Evolutionary conservation across 2,888 invertebrate genomes (phyloP).

Genomic region (Sussaba pulchella): DNA sequence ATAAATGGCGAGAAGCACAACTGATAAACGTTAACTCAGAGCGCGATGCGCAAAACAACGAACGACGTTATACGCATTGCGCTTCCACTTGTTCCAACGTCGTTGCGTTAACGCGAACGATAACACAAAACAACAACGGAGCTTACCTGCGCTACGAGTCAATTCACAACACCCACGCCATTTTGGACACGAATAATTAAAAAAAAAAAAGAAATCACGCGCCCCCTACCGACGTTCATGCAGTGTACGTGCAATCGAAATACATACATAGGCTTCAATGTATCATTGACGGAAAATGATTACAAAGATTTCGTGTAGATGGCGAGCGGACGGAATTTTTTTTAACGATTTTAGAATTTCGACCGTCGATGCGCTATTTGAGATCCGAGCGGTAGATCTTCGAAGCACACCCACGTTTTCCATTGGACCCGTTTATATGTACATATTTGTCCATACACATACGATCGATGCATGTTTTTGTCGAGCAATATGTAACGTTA

Average conservation of each 20-base stretch:
- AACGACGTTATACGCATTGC: constrained; percentile 13
- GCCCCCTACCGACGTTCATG: constrained; percentile 63
- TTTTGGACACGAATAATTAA: constrained; percentile 77
- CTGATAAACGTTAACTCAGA: background rate
- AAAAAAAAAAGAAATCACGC: constrained; percentile 59
- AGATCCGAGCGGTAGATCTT: too few relatives aligned
- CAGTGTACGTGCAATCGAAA: constrained; percentile 7
- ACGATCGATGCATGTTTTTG: too few relatives aligned
- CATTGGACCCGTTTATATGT: too few relatives aligned
- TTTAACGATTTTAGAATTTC: too few relatives aligned
- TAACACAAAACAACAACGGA: constrained; percentile 63
- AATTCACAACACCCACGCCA: constrained; percentile 78
- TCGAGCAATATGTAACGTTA: too few relatives aligned
- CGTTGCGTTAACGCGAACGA: background rate
- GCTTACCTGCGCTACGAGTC: constrained; percentile 77
- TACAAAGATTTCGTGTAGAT: too few relatives aligned
- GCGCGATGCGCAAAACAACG: background rate
- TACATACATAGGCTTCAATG: background rate
- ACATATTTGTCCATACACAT: too few relatives aligned
- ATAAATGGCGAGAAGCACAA: constrained; percentile 15
- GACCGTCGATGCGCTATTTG: too few relatives aligned
- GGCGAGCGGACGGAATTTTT: too few relatives aligned
- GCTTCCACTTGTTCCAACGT: background rate
- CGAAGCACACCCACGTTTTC: too few relatives aligned
- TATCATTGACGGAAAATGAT: too few relatives aligned